Evolutionary conservation across 2,113 vertebrate species (phyloP), one percentile per base, ranked within the genome.

Genomic region (Podarcis muralis): DNA sequence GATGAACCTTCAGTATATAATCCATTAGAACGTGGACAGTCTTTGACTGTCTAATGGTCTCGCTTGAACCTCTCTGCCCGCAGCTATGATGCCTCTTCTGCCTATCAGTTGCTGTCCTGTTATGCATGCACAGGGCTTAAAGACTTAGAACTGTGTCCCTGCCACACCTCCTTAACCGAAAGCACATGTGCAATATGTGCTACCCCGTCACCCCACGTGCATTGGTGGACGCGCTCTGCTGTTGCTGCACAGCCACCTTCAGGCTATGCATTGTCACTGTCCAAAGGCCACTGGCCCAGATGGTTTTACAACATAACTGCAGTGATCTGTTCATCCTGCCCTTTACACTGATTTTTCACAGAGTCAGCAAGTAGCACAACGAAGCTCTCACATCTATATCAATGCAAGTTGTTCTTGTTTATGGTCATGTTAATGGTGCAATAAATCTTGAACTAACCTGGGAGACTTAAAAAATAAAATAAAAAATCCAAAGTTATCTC

Each of bases 261-360:
- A 80, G 89, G 83, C 88, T 86, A 94, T 94, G 93, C 92, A 88
- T 93, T 93, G 93, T 91, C 77, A 91, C 92, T 93, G 96, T 92
- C 94, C 96, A 95, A 96, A 96, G 96, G 93, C 95, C 93, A 92
- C 90, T 90, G 90, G 87, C 91, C 93, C 94, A 88, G 85, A 93
- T 93, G 94, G 93, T 90, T 96, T 97, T 95, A 96, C 91, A 94
- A 93, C 93, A 32, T 4, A 74, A 88, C 92, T 92, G 57, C 94
- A 79, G 83, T 40, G 89, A 95, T 91, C 92, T 62, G 25, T 20
- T 90, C 80, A 80, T 90, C 91, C 91, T 95, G 95, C 94, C 94
- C 96, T 95, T 96, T 94, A 94, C 91, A 94, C 94, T 86, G 91
- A 90, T 91, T 90, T 93, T 96, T 91, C 25, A 95, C 93, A 81